phyloP scores from a whole-genome alignment of 2,888 invertebrate genomes.

The Xylophagus ater region DNA sequence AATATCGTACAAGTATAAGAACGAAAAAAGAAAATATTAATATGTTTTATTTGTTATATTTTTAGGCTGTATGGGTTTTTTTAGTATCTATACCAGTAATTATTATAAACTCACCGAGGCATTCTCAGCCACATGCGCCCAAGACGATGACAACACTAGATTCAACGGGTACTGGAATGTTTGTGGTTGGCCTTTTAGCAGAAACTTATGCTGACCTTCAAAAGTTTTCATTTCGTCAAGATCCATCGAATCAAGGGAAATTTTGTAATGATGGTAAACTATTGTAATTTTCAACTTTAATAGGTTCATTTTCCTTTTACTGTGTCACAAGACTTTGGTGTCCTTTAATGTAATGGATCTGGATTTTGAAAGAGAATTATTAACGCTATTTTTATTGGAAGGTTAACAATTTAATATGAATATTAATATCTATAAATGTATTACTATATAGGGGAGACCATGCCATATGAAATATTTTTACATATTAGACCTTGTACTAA shows the following conservation, averaged over 20 bases:
- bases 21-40: not conserved
- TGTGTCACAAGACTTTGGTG: too few relatives aligned
- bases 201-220: constrained; percentile 89
- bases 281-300: too few relatives aligned
- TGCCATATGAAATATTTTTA: too few relatives aligned
- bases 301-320: too few relatives aligned
- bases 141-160: constrained; percentile 81
- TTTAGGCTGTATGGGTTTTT: constrained; percentile 84
- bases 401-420: too few relatives aligned
- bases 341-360: too few relatives aligned
- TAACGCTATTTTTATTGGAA: too few relatives aligned
- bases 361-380: too few relatives aligned
- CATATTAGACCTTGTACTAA: too few relatives aligned
- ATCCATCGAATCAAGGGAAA: constrained; percentile 78
- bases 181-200: constrained; percentile 70
- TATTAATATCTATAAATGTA: too few relatives aligned
- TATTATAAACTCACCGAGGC: constrained; percentile 75
- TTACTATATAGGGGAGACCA: too few relatives aligned
- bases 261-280: constrained; percentile 82
- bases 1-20: too few relatives aligned
- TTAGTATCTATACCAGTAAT: constrained; percentile 85
- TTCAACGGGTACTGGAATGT: constrained; percentile 73
- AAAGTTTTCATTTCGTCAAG: constrained; percentile 82
- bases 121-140: constrained; percentile 60
- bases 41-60: constrained; percentile 17